These are phyloP conservation scores for Pasiphila rectangulata DNA, from an alignment of 2,888 invertebrate genomes.

Conservation along the genomic window DNA sequence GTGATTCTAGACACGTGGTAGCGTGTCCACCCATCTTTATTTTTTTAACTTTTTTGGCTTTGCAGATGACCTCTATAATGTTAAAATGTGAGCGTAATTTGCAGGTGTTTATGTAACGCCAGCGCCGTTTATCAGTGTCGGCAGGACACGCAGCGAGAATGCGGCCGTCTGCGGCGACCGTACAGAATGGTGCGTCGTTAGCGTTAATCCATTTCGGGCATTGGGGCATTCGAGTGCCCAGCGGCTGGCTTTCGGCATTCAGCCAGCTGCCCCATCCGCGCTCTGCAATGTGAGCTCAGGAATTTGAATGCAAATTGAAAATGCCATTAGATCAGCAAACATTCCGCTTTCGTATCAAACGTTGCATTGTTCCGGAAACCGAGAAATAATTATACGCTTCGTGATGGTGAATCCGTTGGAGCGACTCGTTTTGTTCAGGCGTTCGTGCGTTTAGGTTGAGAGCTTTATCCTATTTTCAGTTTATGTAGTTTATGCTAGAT, in stretches of 20 bases:
- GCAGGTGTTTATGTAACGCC: constrained; percentile 26
- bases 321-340: constrained; percentile 75
- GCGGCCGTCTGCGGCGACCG: constrained; percentile 45
- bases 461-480: constrained; percentile 10
- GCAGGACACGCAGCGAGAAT: constrained; percentile 45
- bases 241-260: constrained; percentile 52
- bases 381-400: constrained; percentile 47
- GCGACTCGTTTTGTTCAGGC: constrained; percentile 9
- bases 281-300: constrained; percentile 58
- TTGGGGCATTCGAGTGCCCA: constrained; percentile 56
- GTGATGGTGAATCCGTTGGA: constrained; percentile 27
- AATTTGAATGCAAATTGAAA: constrained; percentile 77
- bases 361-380: constrained; percentile 51
- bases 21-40: neutral
- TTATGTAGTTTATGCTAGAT: neutral
- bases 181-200: constrained; percentile 74
- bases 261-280: constrained; percentile 39
- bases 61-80: constrained; percentile 19
- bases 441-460: constrained; percentile 11
- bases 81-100: constrained; percentile 22
- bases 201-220: constrained; percentile 73
- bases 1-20: too few relatives aligned
- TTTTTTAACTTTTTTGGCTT: neutral
- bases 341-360: constrained; percentile 60
- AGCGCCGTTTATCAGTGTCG: constrained; percentile 52